phyloP scores from a whole-genome alignment of 2,113 vertebrate genomes.

The Burhinus oedicnemus region DNA sequence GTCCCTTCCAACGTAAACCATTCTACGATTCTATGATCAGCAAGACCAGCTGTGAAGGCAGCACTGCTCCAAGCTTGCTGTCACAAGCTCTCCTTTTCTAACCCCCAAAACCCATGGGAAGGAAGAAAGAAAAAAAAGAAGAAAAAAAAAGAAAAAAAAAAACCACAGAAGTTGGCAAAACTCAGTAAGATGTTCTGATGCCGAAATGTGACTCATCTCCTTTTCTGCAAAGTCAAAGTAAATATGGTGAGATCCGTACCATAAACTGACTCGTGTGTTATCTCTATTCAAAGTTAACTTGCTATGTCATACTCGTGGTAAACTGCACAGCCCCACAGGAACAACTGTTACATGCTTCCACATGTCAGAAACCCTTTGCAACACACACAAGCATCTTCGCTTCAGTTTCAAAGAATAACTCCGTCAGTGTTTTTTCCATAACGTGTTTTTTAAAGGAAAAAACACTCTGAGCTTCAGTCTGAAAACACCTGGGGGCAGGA shows the following conservation, averaged over 20 bases:
- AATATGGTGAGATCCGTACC: not conserved
- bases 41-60: not conserved
- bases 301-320: not conserved
- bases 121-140: not conserved
- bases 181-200: not conserved
- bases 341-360: not conserved
- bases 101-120: not conserved
- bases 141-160: not conserved
- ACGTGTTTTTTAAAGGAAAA: not conserved
- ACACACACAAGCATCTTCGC: not conserved
- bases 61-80: not conserved
- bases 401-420: not conserved
- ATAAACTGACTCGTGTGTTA: not conserved
- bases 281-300: not conserved
- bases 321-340: not conserved
- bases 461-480: not conserved
- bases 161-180: not conserved
- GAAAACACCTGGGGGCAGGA: not conserved
- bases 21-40: not conserved
- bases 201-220: not conserved
- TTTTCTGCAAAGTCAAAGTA: not conserved
- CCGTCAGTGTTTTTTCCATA: not conserved
- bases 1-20: too few species aligned
- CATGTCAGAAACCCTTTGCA: not conserved
- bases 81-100: not conserved